Conservation (phyloP, 1,140 invertebrate species). For the Charaxes varanes region DNA sequence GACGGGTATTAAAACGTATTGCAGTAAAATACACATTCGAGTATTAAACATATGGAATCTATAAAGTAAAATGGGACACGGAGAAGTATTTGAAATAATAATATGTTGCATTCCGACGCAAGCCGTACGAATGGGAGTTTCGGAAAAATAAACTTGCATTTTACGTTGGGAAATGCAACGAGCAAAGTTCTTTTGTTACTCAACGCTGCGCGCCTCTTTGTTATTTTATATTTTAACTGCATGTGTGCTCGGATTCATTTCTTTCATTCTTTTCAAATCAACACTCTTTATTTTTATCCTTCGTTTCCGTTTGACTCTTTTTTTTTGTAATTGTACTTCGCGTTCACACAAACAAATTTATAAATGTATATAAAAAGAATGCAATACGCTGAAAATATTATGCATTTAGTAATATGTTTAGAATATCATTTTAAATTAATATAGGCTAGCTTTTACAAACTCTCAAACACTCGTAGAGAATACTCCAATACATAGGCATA, state of each 20-base stretch:
- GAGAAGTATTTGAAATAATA: constrained; percentile 38
- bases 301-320: constrained; percentile 15
- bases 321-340: no score
- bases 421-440: no score
- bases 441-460: no score
- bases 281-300: constrained; percentile 25
- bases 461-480: no score
- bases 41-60: constrained; percentile 28
- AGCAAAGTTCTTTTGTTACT: constrained; percentile 39
- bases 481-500: no score
- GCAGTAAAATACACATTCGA: constrained; percentile 21
- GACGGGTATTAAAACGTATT: no score
- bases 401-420: no score
- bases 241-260: constrained; percentile 37
- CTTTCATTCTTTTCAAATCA: constrained; percentile 40
- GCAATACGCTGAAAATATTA: no score
- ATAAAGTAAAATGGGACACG: constrained; percentile 27
- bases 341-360: no score
- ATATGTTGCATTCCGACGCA: constrained; percentile 40
- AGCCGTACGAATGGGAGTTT: constrained; percentile 40
- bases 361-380: no score
- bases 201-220: constrained; percentile 37
- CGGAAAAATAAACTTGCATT: constrained; percentile 44
- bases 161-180: constrained; percentile 41
- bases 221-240: constrained; percentile 46